These are phyloP conservation scores for Coregonus ussuriensis DNA, from an alignment of 2,797 vertebrate species.

Conservation along the genomic window DNA sequence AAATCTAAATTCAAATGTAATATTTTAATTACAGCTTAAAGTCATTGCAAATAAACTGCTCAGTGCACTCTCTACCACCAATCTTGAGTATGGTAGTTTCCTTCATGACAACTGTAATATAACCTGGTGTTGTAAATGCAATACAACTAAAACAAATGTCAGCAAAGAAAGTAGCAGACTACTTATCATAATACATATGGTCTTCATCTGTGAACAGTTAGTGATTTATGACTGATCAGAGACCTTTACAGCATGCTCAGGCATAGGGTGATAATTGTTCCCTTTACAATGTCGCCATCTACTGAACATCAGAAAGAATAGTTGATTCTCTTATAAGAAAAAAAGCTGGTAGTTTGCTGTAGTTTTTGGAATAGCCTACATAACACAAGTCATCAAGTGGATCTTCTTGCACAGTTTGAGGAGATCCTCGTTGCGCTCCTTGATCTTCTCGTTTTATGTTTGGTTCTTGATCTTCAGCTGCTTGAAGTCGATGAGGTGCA, in stretches of 20 bases:
- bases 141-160: neutral
- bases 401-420: too few relatives aligned
- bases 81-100: neutral
- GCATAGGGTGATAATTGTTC: neutral
- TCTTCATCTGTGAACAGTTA: too few relatives aligned
- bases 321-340: neutral
- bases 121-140: neutral
- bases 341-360: neutral
- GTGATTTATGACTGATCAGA: too few relatives aligned
- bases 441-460: too few relatives aligned
- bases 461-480: too few relatives aligned
- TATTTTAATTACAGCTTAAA: neutral
- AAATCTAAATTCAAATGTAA: neutral
- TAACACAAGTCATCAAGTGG: neutral
- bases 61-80: neutral
- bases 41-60: neutral
- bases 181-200: too few relatives aligned
- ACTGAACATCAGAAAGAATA: neutral
- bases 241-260: too few relatives aligned
- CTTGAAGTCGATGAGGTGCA: too few relatives aligned
- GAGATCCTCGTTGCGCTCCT: too few relatives aligned
- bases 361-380: neutral
- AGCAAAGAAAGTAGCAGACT: too few relatives aligned
- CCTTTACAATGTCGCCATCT: constrained; percentile 1
- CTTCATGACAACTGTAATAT: neutral